Evolutionary conservation across 1,140 invertebrate genomes (phyloP).

Genomic region (Octopus sinensis): DNA sequence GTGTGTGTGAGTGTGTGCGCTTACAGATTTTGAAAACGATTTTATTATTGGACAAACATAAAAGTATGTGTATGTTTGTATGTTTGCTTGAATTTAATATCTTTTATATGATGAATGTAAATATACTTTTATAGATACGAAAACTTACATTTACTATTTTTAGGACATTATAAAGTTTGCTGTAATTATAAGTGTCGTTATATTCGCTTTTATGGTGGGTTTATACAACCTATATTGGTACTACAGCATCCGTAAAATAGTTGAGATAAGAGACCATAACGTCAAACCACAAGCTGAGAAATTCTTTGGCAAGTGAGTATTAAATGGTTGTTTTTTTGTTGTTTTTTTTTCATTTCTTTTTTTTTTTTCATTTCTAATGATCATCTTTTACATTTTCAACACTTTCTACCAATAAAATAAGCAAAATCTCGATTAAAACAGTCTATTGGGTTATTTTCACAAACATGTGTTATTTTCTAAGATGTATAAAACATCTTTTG

Average conservation of each 20-base stretch:
- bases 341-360: not conserved
- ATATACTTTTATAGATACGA: not conserved
- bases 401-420: too few species aligned
- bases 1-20: too few species aligned
- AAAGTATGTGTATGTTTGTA: not conserved
- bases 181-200: slow-evolving; percentile 86
- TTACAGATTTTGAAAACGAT: too few species aligned
- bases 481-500: too few species aligned
- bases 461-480: too few species aligned
- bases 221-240: slow-evolving; percentile 91
- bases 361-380: not conserved
- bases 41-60: not conserved
- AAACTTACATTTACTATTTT: slow-evolving; percentile 56
- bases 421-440: too few species aligned
- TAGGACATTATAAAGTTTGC: slow-evolving; percentile 95
- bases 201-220: slow-evolving; percentile 93
- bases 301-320: slow-evolving; percentile 49
- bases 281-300: slow-evolving; percentile 41
- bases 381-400: not conserved
- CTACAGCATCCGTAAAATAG: slow-evolving; percentile 77
- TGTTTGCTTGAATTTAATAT: not conserved
- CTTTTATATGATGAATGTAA: not conserved
- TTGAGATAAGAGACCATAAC: slow-evolving; percentile 33
- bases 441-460: too few species aligned
- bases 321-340: not conserved